Conservation (phyloP, 2,797 vertebrate genomes). For the Lithobates pipiens region DNA sequence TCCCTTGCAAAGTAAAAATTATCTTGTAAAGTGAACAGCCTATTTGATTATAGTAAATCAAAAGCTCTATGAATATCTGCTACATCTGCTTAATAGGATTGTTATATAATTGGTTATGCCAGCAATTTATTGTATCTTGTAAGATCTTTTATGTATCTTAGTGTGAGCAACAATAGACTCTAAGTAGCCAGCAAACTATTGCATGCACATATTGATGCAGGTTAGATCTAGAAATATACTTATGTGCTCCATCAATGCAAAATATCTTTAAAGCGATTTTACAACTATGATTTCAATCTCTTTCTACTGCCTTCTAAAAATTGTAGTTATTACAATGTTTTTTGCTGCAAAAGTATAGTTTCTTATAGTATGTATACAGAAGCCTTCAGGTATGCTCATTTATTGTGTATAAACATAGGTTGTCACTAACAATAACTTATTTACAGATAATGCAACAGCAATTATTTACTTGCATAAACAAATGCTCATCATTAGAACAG, state of each 20-base stretch:
- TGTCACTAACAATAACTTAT: background rate
- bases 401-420: conserved; percentile 3
- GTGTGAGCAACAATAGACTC: conserved; percentile 66
- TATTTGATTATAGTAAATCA: too few relatives aligned
- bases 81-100: conserved; percentile 62
- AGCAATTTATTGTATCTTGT: conserved; percentile 65
- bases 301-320: conserved; percentile 22
- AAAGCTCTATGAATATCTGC: background rate
- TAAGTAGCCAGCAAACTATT: conserved; percentile 66
- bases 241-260: conserved; percentile 67
- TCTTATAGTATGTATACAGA: background rate
- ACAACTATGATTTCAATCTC: conserved; percentile 1
- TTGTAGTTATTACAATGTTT: conserved; percentile 18
- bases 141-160: conserved; percentile 63
- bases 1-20: too few relatives aligned
- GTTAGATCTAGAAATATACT: conserved; percentile 69
- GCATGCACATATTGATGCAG: conserved; percentile 71
- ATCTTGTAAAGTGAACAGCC: too few relatives aligned
- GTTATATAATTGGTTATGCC: conserved; percentile 67
- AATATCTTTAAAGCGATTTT: background rate
- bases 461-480: background rate
- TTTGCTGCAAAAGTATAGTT: conserved; percentile 24
- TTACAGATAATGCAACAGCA: conserved; percentile 18
- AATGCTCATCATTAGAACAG: background rate
- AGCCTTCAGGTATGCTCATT: conserved; percentile 18